Conservation (phyloP, 2,888 invertebrate species). For the Hirtodrosophila trivittata region DNA sequence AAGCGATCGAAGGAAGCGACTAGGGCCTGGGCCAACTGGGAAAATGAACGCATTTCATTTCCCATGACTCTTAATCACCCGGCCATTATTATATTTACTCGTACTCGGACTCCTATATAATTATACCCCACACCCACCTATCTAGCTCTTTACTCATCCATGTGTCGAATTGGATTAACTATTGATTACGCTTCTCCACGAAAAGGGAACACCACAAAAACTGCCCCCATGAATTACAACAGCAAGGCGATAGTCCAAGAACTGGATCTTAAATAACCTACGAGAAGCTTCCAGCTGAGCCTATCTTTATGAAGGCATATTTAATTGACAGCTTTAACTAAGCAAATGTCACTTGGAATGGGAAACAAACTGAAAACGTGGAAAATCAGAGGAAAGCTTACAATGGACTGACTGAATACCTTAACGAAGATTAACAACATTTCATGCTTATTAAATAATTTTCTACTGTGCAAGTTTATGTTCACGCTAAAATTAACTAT, state of each 20-base stretch:
- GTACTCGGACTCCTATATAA: slow-evolving; percentile 52
- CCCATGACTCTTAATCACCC: slow-evolving; percentile 76
- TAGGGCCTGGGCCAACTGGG: slow-evolving; percentile 59
- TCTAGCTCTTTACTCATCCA: slow-evolving; percentile 43
- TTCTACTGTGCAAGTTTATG: too few relatives aligned
- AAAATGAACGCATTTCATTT: slow-evolving; percentile 74
- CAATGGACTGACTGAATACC: neutral
- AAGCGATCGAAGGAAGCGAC: slow-evolving; percentile 23
- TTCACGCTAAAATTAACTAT: too few relatives aligned
- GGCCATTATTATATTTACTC: slow-evolving; percentile 74
- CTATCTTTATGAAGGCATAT: neutral
- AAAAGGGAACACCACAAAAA: neutral
- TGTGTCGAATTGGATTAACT: slow-evolving; percentile 70
- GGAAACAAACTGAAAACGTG: neutral
- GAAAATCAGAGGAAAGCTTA: neutral
- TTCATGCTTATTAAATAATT: neutral
- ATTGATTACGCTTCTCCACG: slow-evolving; percentile 41
- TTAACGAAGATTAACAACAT: neutral
- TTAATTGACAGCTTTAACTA: slow-evolving; percentile 11
- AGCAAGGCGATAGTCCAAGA: too few relatives aligned
- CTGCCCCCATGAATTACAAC: slow-evolving; percentile 2
- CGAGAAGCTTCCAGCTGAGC: neutral
- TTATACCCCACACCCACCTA: slow-evolving; percentile 66
- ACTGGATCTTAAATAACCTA: too few relatives aligned
- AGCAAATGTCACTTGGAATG: slow-evolving; percentile 7